Evolutionary conservation across 1,140 invertebrate species (phyloP).

Genomic region (Scaptomyza graminum): DNA sequence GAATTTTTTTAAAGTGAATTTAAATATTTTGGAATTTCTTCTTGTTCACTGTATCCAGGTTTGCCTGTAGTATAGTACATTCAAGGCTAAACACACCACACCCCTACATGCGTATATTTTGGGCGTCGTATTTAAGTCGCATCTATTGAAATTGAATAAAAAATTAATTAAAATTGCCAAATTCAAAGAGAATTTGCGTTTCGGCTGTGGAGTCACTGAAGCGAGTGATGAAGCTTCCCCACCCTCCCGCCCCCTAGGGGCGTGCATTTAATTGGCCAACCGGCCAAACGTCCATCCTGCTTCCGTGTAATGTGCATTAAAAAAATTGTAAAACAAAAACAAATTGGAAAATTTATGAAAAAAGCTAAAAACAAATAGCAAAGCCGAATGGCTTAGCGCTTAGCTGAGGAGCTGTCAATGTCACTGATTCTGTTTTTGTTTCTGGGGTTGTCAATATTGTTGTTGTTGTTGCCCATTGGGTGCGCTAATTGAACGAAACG

Average conservation of each 20-base stretch:
- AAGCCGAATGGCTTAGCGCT: slow-evolving; percentile 48
- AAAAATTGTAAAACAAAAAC: slow-evolving; percentile 18
- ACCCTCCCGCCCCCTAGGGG: slow-evolving; percentile 28
- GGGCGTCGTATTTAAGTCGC: slow-evolving; percentile 14
- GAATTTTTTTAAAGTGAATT: too few relatives aligned
- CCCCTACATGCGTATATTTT: not conserved
- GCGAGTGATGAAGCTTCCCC: slow-evolving; percentile 39
- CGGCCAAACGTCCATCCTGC: slow-evolving; percentile 20
- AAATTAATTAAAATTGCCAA: slow-evolving; percentile 43
- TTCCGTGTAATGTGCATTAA: slow-evolving; percentile 71
- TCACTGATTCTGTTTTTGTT: slow-evolving; percentile 30
- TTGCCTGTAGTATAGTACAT: too few relatives aligned
- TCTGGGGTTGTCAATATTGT: slow-evolving; percentile 41
- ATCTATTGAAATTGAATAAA: slow-evolving; percentile 33
- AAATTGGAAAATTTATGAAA: slow-evolving; percentile 7
- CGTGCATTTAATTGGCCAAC: slow-evolving; percentile 51
- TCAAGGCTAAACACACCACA: slow-evolving; percentile 8
- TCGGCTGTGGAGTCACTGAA: slow-evolving; percentile 45
- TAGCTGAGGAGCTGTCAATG: slow-evolving; percentile 27
- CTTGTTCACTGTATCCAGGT: too few relatives aligned
- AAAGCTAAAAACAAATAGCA: slow-evolving; percentile 41
- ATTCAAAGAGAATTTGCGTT: slow-evolving; percentile 33
- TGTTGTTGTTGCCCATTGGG: slow-evolving; percentile 39
- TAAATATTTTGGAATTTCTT: too few relatives aligned
- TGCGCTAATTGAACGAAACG: slow-evolving; percentile 76